A percentile compares a stretch with the other conserved stretches of the same genome.
Conservation (phyloP, 2,888 invertebrate genomes). For the Carabus problematicus region DNA sequence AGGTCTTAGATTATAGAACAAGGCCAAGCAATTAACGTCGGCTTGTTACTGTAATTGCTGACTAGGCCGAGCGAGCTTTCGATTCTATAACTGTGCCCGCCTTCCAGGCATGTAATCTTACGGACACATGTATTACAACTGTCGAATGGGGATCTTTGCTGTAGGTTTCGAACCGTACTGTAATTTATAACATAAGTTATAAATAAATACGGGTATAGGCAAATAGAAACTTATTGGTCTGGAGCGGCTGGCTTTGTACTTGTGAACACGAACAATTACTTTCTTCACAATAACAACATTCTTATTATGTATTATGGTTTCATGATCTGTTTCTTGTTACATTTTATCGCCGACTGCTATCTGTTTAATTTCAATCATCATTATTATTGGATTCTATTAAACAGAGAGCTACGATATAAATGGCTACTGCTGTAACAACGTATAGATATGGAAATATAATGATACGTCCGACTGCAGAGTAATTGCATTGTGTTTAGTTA, state of each 20-base stretch:
- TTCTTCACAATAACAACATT: neutral
- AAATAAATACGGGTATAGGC: too few relatives aligned
- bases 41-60: conserved; percentile 41
- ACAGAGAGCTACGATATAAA: neutral
- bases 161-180: neutral
- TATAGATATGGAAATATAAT: conserved; percentile 11
- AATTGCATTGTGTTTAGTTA: too few relatives aligned
- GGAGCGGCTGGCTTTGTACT: too few relatives aligned
- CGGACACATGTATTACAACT: neutral
- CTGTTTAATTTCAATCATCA: neutral
- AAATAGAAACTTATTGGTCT: too few relatives aligned
- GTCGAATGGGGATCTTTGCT: neutral
- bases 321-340: too few relatives aligned
- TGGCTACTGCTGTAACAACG: neutral
- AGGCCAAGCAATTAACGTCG: conserved; percentile 38
- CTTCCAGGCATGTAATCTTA: neutral
- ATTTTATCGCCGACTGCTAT: too few relatives aligned
- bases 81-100: neutral
- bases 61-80: conserved; percentile 21
- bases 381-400: neutral
- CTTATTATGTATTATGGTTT: too few relatives aligned
- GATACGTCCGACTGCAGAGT: neutral
- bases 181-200: neutral
- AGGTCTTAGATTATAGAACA: conserved; percentile 25
- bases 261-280: too few relatives aligned